Conservation (phyloP, 2,113 vertebrate species). For the Pleuronectes platessa region DNA sequence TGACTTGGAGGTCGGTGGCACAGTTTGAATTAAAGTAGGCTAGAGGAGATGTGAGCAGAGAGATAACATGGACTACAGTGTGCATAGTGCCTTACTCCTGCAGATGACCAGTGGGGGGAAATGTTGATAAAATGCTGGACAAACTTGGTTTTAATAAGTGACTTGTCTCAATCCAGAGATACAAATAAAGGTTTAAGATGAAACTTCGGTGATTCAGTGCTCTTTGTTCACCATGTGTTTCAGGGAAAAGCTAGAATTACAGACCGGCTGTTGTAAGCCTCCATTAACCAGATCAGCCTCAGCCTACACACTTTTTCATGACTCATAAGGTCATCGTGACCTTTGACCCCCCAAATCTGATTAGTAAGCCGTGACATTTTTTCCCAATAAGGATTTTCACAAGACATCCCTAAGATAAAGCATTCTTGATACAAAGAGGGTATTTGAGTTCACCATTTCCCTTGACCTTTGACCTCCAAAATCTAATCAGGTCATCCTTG, state of each 20-base stretch:
- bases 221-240: not conserved
- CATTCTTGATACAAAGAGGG: no score
- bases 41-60: slow-evolving; percentile 37
- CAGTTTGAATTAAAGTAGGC: slow-evolving; percentile 47
- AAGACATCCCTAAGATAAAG: no score
- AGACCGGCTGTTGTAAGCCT: no score
- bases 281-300: no score
- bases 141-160: slow-evolving; percentile 15
- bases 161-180: slow-evolving; percentile 36
- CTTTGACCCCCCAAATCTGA: no score
- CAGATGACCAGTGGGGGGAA: slow-evolving; percentile 23
- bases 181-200: slow-evolving; percentile 37
- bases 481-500: no score
- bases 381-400: no score
- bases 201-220: not conserved
- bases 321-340: no score
- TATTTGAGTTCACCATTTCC: no score
- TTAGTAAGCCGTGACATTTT: no score
- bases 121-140: slow-evolving; percentile 25
- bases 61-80: slow-evolving; percentile 29
- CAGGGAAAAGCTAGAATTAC: not conserved
- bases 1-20: slow-evolving; percentile 41
- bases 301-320: no score
- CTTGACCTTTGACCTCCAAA: not conserved
- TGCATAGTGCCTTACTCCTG: slow-evolving; percentile 63